Evolutionary conservation across 1,140 invertebrate species (phyloP).

Genomic region (Halotydeus destructor): DNA sequence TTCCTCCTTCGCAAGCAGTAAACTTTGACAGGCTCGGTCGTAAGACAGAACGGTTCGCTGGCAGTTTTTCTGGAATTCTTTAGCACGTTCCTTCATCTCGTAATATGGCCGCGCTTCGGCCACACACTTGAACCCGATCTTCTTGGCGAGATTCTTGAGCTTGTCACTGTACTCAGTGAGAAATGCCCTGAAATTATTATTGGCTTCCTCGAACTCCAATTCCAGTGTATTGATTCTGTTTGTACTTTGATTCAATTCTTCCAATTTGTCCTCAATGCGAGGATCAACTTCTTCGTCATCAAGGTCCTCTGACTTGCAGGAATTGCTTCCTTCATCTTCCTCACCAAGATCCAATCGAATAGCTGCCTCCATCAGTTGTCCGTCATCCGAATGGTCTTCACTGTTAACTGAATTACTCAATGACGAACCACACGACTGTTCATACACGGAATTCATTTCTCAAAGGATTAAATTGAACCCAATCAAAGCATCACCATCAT

Average conservation of each 20-base stretch:
- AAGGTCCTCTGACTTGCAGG: no score
- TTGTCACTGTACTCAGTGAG: slow-evolving; percentile 61
- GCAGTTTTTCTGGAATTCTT: slow-evolving; percentile 45
- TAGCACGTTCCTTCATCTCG: slow-evolving; percentile 45
- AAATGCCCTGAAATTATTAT: slow-evolving; percentile 55
- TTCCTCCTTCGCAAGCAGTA: slow-evolving; percentile 85
- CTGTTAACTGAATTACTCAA: no score
- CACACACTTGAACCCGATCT: slow-evolving; percentile 56
- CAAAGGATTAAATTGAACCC: no score
- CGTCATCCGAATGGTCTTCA: no score
- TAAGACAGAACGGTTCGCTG: slow-evolving; percentile 75
- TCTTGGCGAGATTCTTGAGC: slow-evolving; percentile 57
- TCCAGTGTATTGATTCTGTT: slow-evolving; percentile 20
- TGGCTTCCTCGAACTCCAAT: slow-evolving; percentile 26
- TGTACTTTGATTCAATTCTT: slow-evolving; percentile 19
- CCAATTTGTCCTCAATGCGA: slow-evolving; percentile 19
- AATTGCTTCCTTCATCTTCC: no score
- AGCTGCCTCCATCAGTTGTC: no score
- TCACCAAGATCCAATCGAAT: no score
- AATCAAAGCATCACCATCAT: no score
- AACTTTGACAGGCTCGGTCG: slow-evolving; percentile 67
- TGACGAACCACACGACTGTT: no score
- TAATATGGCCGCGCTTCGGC: slow-evolving; percentile 78
- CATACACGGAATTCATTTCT: no score
- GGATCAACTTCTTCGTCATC: no score